These are phyloP conservation scores for Bathynomus jamesi DNA, from an alignment of 1,140 invertebrate genomes.

Conservation along the genomic window DNA sequence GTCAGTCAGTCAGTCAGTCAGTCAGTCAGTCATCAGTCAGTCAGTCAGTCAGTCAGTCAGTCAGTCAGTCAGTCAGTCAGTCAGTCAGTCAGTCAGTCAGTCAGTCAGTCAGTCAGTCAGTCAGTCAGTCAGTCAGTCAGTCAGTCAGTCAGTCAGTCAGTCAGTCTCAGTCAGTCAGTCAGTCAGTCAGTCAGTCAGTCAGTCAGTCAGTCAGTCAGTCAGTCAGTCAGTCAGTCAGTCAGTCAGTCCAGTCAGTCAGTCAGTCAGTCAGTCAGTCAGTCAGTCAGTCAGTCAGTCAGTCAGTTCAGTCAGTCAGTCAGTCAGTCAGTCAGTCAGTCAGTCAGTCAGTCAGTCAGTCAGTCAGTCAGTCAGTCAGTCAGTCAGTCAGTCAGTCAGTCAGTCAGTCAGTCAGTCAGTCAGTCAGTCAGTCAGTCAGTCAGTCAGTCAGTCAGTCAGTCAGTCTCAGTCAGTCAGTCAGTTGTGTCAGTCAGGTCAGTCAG, in stretches of 20 bases:
- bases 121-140: conserved; percentile 38
- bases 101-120: conserved; percentile 37
- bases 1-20: conserved; percentile 9
- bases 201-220: conserved; percentile 37
- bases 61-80: conserved; percentile 1
- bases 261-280: conserved; percentile 37
- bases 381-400: conserved; percentile 38
- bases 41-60: conserved; percentile 3
- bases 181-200: conserved; percentile 35
- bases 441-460: conserved; percentile 5
- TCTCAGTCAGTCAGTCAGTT: not conserved
- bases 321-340: conserved; percentile 2
- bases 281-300: conserved; percentile 38
- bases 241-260: conserved; percentile 35
- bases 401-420: conserved; percentile 37
- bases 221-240: conserved; percentile 32
- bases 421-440: conserved; percentile 18
- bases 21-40: conserved; percentile 5
- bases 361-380: conserved; percentile 30
- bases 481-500: not conserved
- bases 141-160: conserved; percentile 38
- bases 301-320: conserved; percentile 15
- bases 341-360: conserved; percentile 1
- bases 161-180: conserved; percentile 38
- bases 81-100: conserved; percentile 12